Evolutionary conservation across 1,140 invertebrate species (phyloP).

Genomic region (Trachelipus rathkii): DNA sequence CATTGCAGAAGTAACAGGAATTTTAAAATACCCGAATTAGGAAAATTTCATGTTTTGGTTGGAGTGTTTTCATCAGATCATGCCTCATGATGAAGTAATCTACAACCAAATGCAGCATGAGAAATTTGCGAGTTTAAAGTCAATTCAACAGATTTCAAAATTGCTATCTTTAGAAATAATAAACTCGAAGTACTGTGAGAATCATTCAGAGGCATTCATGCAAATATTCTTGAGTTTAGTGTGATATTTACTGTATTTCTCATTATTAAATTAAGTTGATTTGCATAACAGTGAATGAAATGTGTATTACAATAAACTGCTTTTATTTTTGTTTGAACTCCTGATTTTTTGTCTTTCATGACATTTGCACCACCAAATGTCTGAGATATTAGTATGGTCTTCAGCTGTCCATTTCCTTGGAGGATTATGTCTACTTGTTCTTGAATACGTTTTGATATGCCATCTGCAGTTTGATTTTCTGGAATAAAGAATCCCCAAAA

Average conservation of each 20-base stretch:
- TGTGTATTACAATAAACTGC: too few relatives aligned
- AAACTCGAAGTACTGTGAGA: conserved; percentile 34
- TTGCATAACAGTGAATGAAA: too few relatives aligned
- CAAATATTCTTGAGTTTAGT: background rate
- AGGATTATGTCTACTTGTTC: conserved; percentile 43
- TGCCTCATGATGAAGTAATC: conserved; percentile 43
- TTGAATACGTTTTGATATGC: conserved; percentile 35
- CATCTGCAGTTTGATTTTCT: conserved; percentile 34
- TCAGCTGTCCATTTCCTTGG: conserved; percentile 42
- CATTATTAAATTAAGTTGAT: too few relatives aligned
- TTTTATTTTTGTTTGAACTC: too few relatives aligned
- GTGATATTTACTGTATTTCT: too few relatives aligned
- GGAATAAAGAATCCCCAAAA: conserved; percentile 48
- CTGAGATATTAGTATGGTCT: too few relatives aligned
- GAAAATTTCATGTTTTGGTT: conserved; percentile 44
- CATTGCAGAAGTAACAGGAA: conserved; percentile 31
- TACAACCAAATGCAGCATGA: conserved; percentile 43
- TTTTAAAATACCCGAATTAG: conserved; percentile 31
- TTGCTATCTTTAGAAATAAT: conserved; percentile 37
- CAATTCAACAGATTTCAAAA: conserved; percentile 36
- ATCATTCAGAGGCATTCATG: conserved; percentile 29
- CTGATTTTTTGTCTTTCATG: too few relatives aligned
- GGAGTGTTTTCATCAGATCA: conserved; percentile 41
- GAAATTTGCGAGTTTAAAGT: conserved; percentile 34
- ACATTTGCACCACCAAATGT: too few relatives aligned